Conservation (phyloP, 2,113 vertebrate genomes). For the Cranoglanis bouderius region DNA sequence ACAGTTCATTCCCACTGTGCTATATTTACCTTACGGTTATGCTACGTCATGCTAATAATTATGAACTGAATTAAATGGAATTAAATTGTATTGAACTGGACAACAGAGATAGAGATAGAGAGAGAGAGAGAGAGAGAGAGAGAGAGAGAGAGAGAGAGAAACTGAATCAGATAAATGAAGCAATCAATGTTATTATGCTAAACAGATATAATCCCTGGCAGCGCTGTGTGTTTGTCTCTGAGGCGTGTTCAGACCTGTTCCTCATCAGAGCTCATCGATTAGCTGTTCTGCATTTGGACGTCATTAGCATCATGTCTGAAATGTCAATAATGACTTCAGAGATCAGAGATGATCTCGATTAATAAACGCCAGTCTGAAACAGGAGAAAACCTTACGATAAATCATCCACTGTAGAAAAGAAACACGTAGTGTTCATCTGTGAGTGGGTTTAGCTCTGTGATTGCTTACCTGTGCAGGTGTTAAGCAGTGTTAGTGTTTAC, state of each 20-base stretch:
- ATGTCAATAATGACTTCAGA: slow-evolving; percentile 35
- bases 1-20: background rate
- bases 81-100: background rate
- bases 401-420: background rate
- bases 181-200: slow-evolving; percentile 60
- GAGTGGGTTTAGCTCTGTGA: background rate
- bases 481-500: background rate
- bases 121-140: background rate
- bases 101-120: background rate
- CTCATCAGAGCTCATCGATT: slow-evolving; percentile 57
- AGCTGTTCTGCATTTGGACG: slow-evolving; percentile 31
- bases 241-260: slow-evolving; percentile 58
- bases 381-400: background rate
- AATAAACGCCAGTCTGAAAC: background rate
- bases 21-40: background rate
- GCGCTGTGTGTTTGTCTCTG: slow-evolving; percentile 55
- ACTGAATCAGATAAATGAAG: background rate
- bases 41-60: background rate
- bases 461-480: background rate
- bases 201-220: slow-evolving; percentile 57
- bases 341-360: background rate
- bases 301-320: slow-evolving; percentile 35
- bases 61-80: background rate
- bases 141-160: background rate
- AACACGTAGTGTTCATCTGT: background rate